Base-by-base conservation (phyloP, 1,140 invertebrate species). In the Stenopsyche tienmushanensis region DNA sequence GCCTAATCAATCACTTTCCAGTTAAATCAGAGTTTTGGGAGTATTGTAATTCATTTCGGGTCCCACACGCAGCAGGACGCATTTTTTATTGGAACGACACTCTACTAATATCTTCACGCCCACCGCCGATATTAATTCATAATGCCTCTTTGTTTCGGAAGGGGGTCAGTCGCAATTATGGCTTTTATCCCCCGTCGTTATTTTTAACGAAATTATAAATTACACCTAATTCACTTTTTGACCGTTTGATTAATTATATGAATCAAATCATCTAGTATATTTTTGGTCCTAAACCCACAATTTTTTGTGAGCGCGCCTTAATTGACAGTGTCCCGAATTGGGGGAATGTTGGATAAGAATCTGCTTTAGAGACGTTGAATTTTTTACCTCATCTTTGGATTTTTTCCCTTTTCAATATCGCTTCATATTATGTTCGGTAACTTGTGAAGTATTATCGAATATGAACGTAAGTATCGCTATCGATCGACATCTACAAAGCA, bases 171-270 rank as follows among this genome's bases (percentile, higher is more conserved):
- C 13, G 13, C 29, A 34, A 57, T 57, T 57, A 57, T 7, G 13
- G 15, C 53, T 25, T 39, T 5, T 39, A 57, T 57, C 29, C 5
- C 15, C 9, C 26, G 5, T n/a, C 26, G 21, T 34, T 24, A 17
- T 54, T 54, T 54, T 54, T 42, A 7, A 58, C 23, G 9, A 60
- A 60, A 60, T 60, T 45, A 47, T 45, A 60, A 45, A 60, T 60
- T 47, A 39, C 42, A 45, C 41, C 57, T 45, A 13, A 47, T 60
- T 60, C 15, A 60, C 41, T 18, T 26, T 47, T 47, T 23, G 62
- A 63, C 47, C 62, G 49, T 63, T 53, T 63, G 62, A 63, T 63
- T 52, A 63, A 63, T 63, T 63, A 63, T 53, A 62, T 62, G 45
- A 52, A 62, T 62, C 59, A 26, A 50, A 20, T 20, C 3, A 21